Percentiles rank a stretch among this genome's conserved stretches.
phyloP scores from a whole-genome alignment of 2,797 vertebrate genomes.

The Ficedula albicollis region DNA sequence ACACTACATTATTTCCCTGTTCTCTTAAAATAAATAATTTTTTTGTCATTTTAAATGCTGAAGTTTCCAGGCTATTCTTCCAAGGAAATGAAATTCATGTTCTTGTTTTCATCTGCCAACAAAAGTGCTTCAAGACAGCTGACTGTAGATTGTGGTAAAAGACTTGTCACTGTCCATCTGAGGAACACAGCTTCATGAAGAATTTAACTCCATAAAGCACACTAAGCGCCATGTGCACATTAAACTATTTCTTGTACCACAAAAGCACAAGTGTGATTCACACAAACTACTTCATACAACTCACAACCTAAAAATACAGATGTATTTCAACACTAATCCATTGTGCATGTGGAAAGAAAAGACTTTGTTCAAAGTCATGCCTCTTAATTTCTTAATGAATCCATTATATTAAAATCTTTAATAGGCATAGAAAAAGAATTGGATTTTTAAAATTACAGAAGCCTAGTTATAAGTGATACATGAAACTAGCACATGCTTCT shows the following conservation, averaged over 20 bases:
- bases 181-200: neutral
- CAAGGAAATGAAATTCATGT: neutral
- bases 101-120: neutral
- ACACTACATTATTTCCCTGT: neutral
- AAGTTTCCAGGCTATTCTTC: neutral
- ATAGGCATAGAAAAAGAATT: neutral
- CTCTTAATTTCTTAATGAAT: neutral
- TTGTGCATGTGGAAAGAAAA: neutral
- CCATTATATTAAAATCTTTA: neutral
- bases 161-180: neutral
- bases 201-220: neutral
- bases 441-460: neutral
- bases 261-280: neutral
- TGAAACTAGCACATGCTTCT: neutral
- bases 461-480: neutral
- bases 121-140: neutral
- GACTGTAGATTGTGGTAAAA: neutral
- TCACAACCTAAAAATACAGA: neutral
- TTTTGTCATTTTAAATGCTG: neutral
- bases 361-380: neutral
- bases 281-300: neutral
- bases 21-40: neutral
- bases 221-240: neutral
- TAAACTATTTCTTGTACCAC: neutral
- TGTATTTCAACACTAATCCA: neutral